Evolutionary conservation across 2,888 invertebrate species (phyloP), one percentile per base, ranked within the genome.

Genomic region (Rhyacophila evoluta): DNA sequence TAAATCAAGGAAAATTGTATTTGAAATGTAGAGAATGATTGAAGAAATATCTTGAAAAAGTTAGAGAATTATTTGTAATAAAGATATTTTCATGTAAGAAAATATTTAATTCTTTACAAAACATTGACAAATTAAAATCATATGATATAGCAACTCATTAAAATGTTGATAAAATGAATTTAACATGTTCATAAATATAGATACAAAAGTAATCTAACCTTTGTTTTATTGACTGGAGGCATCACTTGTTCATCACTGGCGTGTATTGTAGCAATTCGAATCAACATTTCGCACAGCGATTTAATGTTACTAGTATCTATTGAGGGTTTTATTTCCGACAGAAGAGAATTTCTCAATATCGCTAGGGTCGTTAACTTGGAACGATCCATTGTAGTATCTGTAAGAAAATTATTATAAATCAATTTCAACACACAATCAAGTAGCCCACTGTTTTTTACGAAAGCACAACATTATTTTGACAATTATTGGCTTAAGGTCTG

Each of bases 231-330:
- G 77, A 87, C 86, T 4, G 89, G 86, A 11, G 91, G 91, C 87
- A 91, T 86, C 83, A 89, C 88, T 84, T 90, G 91, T 67, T 86
- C 86, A n/a, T 86, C 85, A 83, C 89, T 88, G 67, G 91, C 88
- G 82, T 86, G 87, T n/a, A 90, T 86, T 83, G 88, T 87, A 19
- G 91, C 90, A 15, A 91, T 89, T 41, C 90, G 88, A 15, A 92
- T 85, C 36, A 92, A 87, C 82, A 90, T 89, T 84, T 92, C 92
- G 83, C 92, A 90, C 81, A 92, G 85, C 83, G 88, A 87, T 74
- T 88, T 87, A 83, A 88, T 84, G 0, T 86, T 86, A 29, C 84
- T 85, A 76, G 85, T 85, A 41, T 83, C 83, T 6, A 83, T 76
- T 11, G 70, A 72, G 27, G 69, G 15, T 33, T 72, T 81, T 81